phyloP scores from a whole-genome alignment of 1,140 invertebrate genomes.

The Drosophila carrolli region DNA sequence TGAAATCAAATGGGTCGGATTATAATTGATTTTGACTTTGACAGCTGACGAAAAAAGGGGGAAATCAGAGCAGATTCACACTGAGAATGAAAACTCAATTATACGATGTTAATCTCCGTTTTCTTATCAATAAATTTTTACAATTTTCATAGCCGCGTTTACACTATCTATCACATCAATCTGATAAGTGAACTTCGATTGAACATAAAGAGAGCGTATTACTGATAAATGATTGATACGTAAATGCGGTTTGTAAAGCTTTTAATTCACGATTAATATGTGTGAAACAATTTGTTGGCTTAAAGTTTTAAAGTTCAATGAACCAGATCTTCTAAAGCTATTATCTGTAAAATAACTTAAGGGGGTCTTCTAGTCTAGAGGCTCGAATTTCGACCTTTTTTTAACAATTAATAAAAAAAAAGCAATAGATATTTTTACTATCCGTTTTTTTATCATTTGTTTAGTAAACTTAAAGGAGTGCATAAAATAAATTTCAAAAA shows the following conservation, averaged over 20 bases:
- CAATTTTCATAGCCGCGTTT: neutral
- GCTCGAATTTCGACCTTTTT: too few species aligned
- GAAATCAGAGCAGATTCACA: neutral
- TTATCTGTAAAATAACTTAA: too few species aligned
- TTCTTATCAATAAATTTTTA: constrained; percentile 12
- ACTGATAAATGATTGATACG: constrained; percentile 21
- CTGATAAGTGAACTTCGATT: constrained; percentile 3
- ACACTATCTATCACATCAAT: constrained; percentile 20
- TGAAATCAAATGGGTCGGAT: constrained; percentile 29
- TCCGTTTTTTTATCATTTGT: too few species aligned
- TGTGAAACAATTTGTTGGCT: neutral
- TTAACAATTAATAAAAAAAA: too few species aligned
- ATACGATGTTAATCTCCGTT: neutral
- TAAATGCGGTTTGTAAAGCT: neutral
- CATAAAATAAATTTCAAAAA: too few species aligned
- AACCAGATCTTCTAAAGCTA: too few species aligned
- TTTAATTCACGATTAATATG: neutral
- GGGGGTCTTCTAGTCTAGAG: too few species aligned
- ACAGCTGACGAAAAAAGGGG: constrained; percentile 28
- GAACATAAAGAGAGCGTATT: constrained; percentile 7
- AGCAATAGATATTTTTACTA: too few species aligned
- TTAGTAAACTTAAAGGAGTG: too few species aligned
- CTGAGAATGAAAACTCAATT: neutral
- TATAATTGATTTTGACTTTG: constrained; percentile 52
- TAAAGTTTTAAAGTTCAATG: neutral